A percentile compares a stretch with the other conserved stretches of the same genome.
Evolutionary conservation across 2,797 vertebrate genomes (phyloP).

Genomic region (Dryobates pubescens): DNA sequence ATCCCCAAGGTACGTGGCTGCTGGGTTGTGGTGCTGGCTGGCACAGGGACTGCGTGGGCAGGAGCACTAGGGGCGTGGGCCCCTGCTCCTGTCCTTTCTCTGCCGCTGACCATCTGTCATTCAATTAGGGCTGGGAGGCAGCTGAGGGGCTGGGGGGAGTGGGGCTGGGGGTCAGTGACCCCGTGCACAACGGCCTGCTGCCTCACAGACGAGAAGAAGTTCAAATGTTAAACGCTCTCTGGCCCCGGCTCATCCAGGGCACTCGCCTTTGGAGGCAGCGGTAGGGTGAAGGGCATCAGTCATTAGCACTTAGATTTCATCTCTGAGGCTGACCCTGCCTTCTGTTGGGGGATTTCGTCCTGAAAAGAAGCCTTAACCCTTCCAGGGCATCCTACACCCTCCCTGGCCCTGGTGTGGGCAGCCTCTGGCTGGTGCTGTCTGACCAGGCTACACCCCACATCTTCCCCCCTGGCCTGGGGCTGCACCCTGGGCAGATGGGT

Average conservation of each 20-base stretch:
- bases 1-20: not conserved
- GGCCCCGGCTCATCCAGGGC: conserved; percentile 62
- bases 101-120: conserved; percentile 87
- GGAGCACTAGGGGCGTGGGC: not conserved
- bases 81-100: conserved; percentile 64
- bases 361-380: conserved; percentile 75
- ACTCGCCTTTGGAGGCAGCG: conserved; percentile 54
- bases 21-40: not conserved
- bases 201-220: conserved; percentile 76
- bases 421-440: not conserved
- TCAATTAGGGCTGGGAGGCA: conserved; percentile 84
- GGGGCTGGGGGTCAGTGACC: conserved; percentile 84
- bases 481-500: not conserved
- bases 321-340: conserved; percentile 74
- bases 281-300: conserved; percentile 78
- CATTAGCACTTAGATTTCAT: conserved; percentile 83
- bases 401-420: accelerated
- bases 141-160: conserved; percentile 73
- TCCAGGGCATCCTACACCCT: not conserved
- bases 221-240: conserved; percentile 81
- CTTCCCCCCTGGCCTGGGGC: accelerated
- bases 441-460: not conserved
- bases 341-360: conserved; percentile 77
- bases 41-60: not conserved
- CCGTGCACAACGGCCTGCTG: conserved; percentile 81